Evolutionary conservation across 2,113 vertebrate species (phyloP), one percentile per base, ranked within the genome.

Genomic region (Nycticryphes semicollaris): DNA sequence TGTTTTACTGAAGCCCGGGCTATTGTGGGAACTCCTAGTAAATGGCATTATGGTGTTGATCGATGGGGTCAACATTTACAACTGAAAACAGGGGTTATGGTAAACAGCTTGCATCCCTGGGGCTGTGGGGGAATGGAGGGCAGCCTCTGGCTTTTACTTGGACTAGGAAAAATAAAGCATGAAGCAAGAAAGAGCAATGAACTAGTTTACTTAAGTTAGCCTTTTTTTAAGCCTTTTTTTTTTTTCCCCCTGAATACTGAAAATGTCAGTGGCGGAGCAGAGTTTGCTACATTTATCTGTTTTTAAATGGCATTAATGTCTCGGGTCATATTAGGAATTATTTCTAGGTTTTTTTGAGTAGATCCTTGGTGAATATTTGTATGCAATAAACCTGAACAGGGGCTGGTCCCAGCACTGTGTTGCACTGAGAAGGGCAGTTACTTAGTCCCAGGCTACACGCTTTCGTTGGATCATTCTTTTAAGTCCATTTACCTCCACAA

Each of bases 21-120:
- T 94, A 43, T 90, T 97, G 89, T 97, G 86, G 88, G 77, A 93
- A 89, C 67, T 95, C 78, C 53, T 70, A 63, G 70, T 96, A 93
- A 97, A 97, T 50, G 82, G 80, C 76, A 92, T 97, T 97, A 93
- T 39, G 78, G 88, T 94, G 85, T 87, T 95, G 91, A 79, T 94
- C 83, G 39, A 39, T n/a, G n/a, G 66, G 89, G 90, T 96, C 94
- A 87, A 73, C 59, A 97, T 98, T 98, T 98, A 94, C 97, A 98
- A 94, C 72, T 98, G 91, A 98, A 98, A 97, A 89, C 47, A 80
- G 31, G 35, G 54, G 83, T 43, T 92, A 31, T 88, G 72, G 90
- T 96, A 90, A 96, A 95, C 63, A 87, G 79, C 41, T 86, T 78
- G 64, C 75, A 95, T 96, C 97, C 96, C 91, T 89, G 80, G 94